A percentile compares a stretch with the other conserved stretches of the same genome.
phyloP scores from a whole-genome alignment of 2,888 invertebrate species.

The Synanthedon tipuliformis region DNA sequence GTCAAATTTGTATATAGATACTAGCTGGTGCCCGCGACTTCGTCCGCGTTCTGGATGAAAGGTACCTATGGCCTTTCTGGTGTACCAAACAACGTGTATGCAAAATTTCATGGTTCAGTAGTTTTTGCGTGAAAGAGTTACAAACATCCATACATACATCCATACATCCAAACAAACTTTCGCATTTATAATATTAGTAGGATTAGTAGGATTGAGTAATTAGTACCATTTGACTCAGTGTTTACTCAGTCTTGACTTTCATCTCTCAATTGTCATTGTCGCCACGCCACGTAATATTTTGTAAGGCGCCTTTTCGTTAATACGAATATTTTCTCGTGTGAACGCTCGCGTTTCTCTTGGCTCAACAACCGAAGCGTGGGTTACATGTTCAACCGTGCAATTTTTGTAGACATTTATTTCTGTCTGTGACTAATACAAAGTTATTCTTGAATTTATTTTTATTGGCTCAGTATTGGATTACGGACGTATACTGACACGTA shows the following conservation, averaged over 20 bases:
- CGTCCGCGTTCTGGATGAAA: too few species aligned
- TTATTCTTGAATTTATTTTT: conserved; percentile 49
- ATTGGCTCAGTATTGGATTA: conserved; percentile 47
- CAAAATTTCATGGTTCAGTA: too few species aligned
- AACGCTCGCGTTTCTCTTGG: conserved; percentile 24
- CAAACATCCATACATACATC: too few species aligned
- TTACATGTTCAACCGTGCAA: conserved; percentile 20
- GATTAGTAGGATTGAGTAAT: too few species aligned
- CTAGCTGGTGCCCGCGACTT: too few species aligned
- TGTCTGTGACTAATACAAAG: conserved; percentile 43
- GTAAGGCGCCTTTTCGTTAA: conserved; percentile 9
- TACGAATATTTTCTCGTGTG: conserved; percentile 16
- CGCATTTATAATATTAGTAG: too few species aligned
- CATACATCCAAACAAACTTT: too few species aligned
- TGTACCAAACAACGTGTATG: too few species aligned
- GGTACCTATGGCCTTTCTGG: too few species aligned
- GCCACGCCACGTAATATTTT: conserved; percentile 20
- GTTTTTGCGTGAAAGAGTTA: too few species aligned
- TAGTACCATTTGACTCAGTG: conserved; percentile 16
- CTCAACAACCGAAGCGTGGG: conserved; percentile 37
- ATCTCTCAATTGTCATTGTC: conserved; percentile 22
- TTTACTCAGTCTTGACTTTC: conserved; percentile 22
- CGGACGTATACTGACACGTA: conserved; percentile 31
- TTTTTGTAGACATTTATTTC: conserved; percentile 49
- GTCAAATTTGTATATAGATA: too few species aligned